Base-by-base conservation (phyloP, 2,797 vertebrate species). In the Percopsis omiscomaycus region DNA sequence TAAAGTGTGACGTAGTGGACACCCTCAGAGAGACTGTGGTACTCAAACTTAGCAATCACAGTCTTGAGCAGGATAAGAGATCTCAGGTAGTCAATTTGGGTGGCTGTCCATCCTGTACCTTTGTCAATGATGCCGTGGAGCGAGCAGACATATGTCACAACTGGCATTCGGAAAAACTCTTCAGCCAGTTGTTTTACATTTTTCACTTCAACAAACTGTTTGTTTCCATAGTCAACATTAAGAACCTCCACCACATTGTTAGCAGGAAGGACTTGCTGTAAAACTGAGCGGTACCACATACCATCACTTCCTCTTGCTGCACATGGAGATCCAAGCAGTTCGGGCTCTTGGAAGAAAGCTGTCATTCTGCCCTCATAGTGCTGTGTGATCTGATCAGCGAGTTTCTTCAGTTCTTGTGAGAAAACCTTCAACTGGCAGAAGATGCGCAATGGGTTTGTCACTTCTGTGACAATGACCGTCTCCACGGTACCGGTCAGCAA, bases 401-500 rank as follows among this genome's bases (percentile, higher is more conserved):
- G 88, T 69, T 90, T 92, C 47, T 70, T 88, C 47, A 98, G 82
- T 81, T 96, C 95, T 65, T 89, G 90, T 0, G 95, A 95, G 65
- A 98, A 89, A 64, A 96, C 94, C 37, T 92, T 94, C 54, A 98
- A 82, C 82, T 96, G 96, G 82, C 95, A 98, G 78, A 95, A 98
- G 45, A 99, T 62, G 10, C 88, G 82, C 47, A 93, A 89, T 0
- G 96, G 96, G 79, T 92, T 94, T 22, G 87, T 90, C 29, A 98
- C 90, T 3, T 98, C 93, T 3, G 95, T 98, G 30, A 98, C 90
- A 4, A 95, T 9, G 1, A 98, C 92, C 0, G 91, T 91, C 79
- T 95, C 95, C 0, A 92, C 93, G 55, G 93, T 92, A 64, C 91
- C 94, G 47, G 88, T 48, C 55, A 93, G 89, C 77, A 98, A 85